A percentile compares a stretch with the other conserved stretches of the same genome.
Evolutionary conservation across 1,140 invertebrate genomes (phyloP).

Genomic region (Megalonaias nervosa): DNA sequence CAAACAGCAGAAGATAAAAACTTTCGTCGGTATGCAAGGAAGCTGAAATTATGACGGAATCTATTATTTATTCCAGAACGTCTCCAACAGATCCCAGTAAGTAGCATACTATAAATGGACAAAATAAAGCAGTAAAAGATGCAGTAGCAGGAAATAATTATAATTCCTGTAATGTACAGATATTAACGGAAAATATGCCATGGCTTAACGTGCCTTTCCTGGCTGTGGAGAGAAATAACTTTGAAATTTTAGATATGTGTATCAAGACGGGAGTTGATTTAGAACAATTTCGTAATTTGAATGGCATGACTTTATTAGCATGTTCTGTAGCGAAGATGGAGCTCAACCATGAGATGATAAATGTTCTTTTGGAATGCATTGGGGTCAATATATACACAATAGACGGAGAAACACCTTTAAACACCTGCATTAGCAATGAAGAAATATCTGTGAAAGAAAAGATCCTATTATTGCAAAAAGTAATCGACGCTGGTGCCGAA

Average conservation of each 20-base stretch:
- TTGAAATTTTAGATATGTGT: constrained; percentile 16
- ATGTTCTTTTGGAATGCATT: constrained; percentile 2
- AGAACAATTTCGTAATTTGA: not conserved
- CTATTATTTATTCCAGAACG: no score
- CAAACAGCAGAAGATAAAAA: no score
- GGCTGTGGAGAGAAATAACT: not conserved
- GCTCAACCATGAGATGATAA: constrained; percentile 2
- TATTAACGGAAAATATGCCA: no score
- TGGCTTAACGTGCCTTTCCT: constrained; percentile 3
- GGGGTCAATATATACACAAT: not conserved
- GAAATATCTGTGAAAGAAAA: not conserved
- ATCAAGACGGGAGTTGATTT: constrained; percentile 14
- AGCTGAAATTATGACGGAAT: no score
- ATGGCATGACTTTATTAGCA: not conserved
- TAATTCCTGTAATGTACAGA: no score
- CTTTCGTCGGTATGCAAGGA: no score
- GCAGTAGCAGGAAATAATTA: no score
- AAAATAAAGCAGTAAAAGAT: no score
- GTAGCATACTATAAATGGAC: no score
- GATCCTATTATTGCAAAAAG: not conserved
- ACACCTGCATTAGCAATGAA: not conserved
- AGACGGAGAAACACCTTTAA: not conserved
- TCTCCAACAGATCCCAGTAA: no score
- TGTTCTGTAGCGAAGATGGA: not conserved
- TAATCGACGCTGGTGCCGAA: not conserved